Conservation (phyloP, 2,797 vertebrate species). For the Kryptopterus vitreolus region DNA sequence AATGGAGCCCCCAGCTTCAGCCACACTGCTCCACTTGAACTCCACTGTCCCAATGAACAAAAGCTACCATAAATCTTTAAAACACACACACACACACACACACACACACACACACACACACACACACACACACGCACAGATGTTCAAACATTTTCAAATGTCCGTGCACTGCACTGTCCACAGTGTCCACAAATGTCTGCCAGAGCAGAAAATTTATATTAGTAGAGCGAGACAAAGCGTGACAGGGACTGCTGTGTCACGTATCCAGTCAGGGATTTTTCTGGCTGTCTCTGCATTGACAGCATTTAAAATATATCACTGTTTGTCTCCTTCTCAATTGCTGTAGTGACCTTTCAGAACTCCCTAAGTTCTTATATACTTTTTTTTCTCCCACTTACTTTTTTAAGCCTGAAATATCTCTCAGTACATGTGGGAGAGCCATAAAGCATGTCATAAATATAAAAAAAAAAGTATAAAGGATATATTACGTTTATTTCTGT, state of each 20-base stretch:
- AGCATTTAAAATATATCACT: background rate
- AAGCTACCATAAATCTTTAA: slow-evolving; percentile 36
- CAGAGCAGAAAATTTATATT: slow-evolving; percentile 18
- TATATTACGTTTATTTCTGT: background rate
- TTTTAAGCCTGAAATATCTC: background rate
- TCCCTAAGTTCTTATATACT: background rate
- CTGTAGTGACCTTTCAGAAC: background rate
- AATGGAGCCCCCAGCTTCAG: slow-evolving; percentile 11
- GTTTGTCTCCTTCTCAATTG: background rate
- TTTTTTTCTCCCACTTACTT: background rate
- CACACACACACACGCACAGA: slow-evolving; percentile 3
- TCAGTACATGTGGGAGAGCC: background rate
- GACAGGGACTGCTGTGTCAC: background rate
- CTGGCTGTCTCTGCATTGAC: background rate
- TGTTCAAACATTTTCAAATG: slow-evolving; percentile 26
- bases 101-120: background rate
- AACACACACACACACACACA: slow-evolving; percentile 10
- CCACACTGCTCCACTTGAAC: slow-evolving; percentile 18
- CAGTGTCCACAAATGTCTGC: slow-evolving; percentile 13
- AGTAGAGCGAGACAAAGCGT: background rate
- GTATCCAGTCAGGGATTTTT: background rate
- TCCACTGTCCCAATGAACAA: slow-evolving; percentile 16
- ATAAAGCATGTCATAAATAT: background rate
- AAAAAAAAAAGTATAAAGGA: background rate
- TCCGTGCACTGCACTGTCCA: slow-evolving; percentile 3